phyloP scores from a whole-genome alignment of 2,888 invertebrate species.

The Patella depressa region DNA sequence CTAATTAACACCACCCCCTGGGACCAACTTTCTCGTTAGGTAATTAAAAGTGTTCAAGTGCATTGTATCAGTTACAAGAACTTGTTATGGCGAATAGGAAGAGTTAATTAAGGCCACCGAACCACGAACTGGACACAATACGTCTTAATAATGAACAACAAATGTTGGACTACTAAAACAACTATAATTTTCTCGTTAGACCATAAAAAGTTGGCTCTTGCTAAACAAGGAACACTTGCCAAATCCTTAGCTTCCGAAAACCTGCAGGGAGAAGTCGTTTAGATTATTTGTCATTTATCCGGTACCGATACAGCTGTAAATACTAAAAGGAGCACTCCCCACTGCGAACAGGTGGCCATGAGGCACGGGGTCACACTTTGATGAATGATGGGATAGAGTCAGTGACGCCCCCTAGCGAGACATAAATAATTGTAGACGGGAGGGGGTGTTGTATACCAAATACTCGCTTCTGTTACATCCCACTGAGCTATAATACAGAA shows the following conservation, averaged over 20 bases:
- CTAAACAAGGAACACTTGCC: not conserved
- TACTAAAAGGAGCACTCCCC: not conserved
- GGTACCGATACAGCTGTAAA: not conserved
- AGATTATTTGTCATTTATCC: too few relatives aligned
- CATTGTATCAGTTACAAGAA: not conserved
- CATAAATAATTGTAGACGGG: not conserved
- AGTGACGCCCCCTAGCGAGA: conserved; percentile 2
- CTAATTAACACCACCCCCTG: not conserved
- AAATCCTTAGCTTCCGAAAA: too few relatives aligned
- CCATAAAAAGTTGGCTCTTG: not conserved
- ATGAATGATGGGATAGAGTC: not conserved
- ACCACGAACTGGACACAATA: not conserved
- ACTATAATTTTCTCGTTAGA: not conserved
- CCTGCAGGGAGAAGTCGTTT: too few relatives aligned
- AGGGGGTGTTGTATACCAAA: not conserved
- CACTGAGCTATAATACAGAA: not conserved
- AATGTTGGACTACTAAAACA: conserved; percentile 2
- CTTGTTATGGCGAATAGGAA: not conserved
- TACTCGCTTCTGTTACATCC: not conserved
- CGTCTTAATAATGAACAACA: not conserved
- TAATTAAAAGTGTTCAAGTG: not conserved
- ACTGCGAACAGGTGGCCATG: not conserved
- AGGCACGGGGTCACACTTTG: not conserved
- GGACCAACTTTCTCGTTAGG: not conserved
- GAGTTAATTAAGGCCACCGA: not conserved